Evolutionary conservation across 2,797 vertebrate genomes (phyloP), one percentile per base, ranked within the genome.

Genomic region (Pitangus sulphuratus): DNA sequence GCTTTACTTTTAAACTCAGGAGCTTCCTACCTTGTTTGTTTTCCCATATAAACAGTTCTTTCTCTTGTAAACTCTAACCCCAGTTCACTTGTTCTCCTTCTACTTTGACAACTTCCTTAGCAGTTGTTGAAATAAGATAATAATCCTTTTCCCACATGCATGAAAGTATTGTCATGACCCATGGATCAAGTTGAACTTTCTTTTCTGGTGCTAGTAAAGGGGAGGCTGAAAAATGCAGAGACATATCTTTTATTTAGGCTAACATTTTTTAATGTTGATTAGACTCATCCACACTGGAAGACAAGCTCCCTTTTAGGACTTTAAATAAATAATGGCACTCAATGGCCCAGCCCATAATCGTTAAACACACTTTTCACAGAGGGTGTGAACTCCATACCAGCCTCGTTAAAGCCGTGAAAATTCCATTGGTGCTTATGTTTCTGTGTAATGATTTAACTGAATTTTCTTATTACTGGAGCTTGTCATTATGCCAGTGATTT

Each of bases 371-470:
- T 94, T 87, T 95, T 92, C 58, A n/a, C 2, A 33, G 47, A 57
- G 25, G 78, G 74, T 66, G 0, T 77, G 95, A 95, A 94, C 89
- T 91, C 53, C 51, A 74, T 70, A 60, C 60, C 66, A 71, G 64
- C 35, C 75, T 92, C 92, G 85, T 90, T 93, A 96, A 82, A 92
- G 37, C 78, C 19, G 28, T 92, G 89, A 87, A 94, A 92, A 95
- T 88, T 92, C 71, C 56, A 93, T 91, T 84, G 94, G 54, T 89
- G 78, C 44, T 85, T 72, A 84, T 84, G 81, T 89, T 95, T 84
- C 90, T 84, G 58, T 83, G 68, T 90, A 97, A 93, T 89, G 87
- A 90, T 95, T 92, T 96, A 94, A 96, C 83, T 96, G 60, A 95
- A 89, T 95, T 95, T 95, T 89, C 82, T 80, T 92, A 91, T 71